Base-by-base conservation (phyloP, 2,797 vertebrate genomes). In the Poecilia velifera region DNA sequence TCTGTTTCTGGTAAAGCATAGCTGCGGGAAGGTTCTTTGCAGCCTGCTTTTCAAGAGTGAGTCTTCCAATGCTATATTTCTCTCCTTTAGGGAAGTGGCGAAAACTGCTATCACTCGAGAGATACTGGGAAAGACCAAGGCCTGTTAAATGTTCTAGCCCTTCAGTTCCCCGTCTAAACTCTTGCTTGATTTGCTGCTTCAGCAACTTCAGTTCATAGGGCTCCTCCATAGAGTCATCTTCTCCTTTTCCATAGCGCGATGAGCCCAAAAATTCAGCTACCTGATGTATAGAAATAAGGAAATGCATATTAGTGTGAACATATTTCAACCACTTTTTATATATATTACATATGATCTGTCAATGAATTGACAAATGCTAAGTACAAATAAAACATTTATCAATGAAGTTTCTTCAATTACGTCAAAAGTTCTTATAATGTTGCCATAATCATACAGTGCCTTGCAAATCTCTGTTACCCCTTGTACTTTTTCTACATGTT, bases 131-230 rank as follows among this genome's bases (percentile, higher is more conserved):
- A 43, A 98, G 95, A 45, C 95, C 94, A n/a, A 99, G 93, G 22
- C 94, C 94, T 75, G 98, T 94, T 68, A 99, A 95, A 83, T 98
- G 98, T 84, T 99, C 99, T 51, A 99, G 92, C 76, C 96, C 97
- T 76, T 99, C 98, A 34, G 97, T 94, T 76, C 99, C 98, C 89
- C 98, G 95, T 62, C 98, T 97, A 85, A 99, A 99, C 88, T 99
- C 99, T 77, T 99, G 99, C 76, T 99, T 99, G 88, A 99, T 99
- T 92, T 99, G 99, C 74, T 99, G 98, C 89, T 99, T 99, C 74
- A 99, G 94, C 79, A 99, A 96, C 87, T 99, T 99, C 76, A 99
- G 92, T 87, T 99, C 99, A 90, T 99, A 99, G 13, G 99, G 98
- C 59, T 99, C 99, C 82, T 99, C 98, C 98, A 99, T 99, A 3